Conservation (phyloP, 2,797 vertebrate species). For the Cuniculus paca region DNA sequence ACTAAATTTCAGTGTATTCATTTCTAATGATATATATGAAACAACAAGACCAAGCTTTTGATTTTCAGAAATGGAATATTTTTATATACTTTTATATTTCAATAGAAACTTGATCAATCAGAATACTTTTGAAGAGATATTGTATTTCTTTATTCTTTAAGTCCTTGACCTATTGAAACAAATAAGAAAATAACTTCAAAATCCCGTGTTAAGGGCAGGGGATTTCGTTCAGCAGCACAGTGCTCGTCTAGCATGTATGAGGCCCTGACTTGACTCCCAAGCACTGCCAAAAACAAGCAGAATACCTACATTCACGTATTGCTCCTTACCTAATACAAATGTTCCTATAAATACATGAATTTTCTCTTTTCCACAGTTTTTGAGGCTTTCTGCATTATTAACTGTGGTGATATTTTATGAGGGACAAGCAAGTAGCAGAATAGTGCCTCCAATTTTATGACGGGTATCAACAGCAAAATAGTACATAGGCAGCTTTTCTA, state of each 20-base stretch:
- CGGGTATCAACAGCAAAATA: neutral
- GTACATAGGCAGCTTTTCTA: neutral
- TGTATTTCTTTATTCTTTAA: constrained; percentile 34
- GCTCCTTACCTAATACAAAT: neutral
- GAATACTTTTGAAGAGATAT: neutral
- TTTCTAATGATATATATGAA: neutral
- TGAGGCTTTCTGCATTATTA: constrained; percentile 20
- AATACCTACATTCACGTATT: neutral
- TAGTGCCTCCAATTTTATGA: neutral
- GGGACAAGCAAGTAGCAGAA: neutral
- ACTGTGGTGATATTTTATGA: constrained; percentile 22
- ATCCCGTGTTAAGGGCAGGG: neutral
- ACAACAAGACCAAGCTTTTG: neutral
- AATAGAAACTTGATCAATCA: neutral
- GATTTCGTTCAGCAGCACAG: neutral
- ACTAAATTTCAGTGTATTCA: neutral
- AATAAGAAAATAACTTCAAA: constrained; percentile 19
- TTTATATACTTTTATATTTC: neutral
- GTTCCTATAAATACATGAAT: constrained; percentile 18
- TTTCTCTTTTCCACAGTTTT: neutral
- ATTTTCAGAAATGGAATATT: neutral
- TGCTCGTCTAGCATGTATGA: neutral
- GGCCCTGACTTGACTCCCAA: neutral
- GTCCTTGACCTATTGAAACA: neutral
- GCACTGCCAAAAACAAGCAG: neutral